A percentile compares a stretch with the other conserved stretches of the same genome.
Evolutionary conservation across 2,113 vertebrate species (phyloP).

Genomic region (Phodopus roborovskii): DNA sequence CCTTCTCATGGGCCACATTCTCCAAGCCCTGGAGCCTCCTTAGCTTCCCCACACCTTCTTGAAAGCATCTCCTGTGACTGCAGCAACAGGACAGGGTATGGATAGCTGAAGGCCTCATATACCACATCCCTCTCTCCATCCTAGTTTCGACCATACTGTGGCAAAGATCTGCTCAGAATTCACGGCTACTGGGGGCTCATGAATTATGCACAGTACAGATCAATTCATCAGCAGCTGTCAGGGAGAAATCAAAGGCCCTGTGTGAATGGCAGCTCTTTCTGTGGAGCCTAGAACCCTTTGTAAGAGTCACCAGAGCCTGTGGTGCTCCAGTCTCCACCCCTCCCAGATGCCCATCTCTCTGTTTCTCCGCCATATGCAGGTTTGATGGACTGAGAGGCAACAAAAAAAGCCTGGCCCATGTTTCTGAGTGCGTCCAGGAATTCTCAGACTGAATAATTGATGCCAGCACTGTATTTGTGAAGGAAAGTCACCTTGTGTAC

Average conservation of each 20-base stretch:
- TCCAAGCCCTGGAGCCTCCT: neutral
- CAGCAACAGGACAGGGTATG: neutral
- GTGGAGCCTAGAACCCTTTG: neutral
- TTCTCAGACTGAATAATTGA: constrained; percentile 65
- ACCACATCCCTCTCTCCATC: constrained; percentile 42
- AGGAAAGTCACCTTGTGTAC: constrained; percentile 76
- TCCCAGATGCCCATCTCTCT: fast-evolving
- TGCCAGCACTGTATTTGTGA: constrained; percentile 25
- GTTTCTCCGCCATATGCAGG: constrained; percentile 1
- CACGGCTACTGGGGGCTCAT: constrained; percentile 79
- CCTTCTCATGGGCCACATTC: too few species aligned
- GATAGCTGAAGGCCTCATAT: fast-evolving
- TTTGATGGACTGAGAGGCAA: neutral
- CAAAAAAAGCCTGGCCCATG: fast-evolving
- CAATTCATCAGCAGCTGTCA: constrained; percentile 84
- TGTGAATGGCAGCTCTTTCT: constrained; percentile 42
- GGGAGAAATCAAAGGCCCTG: constrained; percentile 82
- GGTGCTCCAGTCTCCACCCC: neutral
- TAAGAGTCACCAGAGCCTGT: neutral
- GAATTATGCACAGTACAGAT: constrained; percentile 82
- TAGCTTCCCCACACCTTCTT: neutral
- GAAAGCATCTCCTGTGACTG: neutral
- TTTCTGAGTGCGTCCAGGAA: constrained; percentile 34
- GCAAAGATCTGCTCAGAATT: constrained; percentile 65
- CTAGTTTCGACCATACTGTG: neutral